phyloP scores from a whole-genome alignment of 1,140 invertebrate species.

The Solenopsis invicta region DNA sequence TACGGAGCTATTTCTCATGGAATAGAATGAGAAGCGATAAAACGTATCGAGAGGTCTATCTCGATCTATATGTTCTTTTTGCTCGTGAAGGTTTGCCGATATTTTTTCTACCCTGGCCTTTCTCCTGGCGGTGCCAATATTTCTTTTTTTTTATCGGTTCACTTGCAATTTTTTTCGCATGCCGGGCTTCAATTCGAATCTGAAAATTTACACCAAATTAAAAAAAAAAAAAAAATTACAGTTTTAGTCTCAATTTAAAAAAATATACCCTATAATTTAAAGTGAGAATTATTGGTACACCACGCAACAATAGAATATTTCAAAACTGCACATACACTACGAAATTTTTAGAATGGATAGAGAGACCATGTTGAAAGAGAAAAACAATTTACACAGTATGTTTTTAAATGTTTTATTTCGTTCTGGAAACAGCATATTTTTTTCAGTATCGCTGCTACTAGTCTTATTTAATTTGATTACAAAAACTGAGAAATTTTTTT shows the following conservation, averaged over 20 bases:
- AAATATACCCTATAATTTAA: conserved; percentile 29
- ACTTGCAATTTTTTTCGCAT: conserved; percentile 4
- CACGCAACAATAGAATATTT: conserved; percentile 22
- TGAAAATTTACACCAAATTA: not conserved
- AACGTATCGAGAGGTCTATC: conserved; percentile 34
- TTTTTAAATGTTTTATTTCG: conserved; percentile 13
- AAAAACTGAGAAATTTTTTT: not conserved
- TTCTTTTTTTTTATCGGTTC: not conserved
- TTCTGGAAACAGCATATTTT: conserved; percentile 11
- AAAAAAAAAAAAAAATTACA: conserved; percentile 7
- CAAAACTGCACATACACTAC: not conserved
- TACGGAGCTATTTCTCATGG: conserved; percentile 41
- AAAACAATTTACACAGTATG: not conserved
- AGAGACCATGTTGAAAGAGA: not conserved
- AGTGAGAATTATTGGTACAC: conserved; percentile 3
- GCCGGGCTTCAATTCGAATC: not conserved
- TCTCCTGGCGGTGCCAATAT: not conserved
- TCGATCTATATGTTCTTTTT: not conserved
- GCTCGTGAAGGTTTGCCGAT: not conserved
- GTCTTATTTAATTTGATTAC: conserved; percentile 13
- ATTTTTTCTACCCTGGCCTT: conserved; percentile 8
- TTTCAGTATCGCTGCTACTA: not conserved
- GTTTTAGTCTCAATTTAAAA: conserved; percentile 23
- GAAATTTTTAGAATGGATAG: conserved; percentile 21
- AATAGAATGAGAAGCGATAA: conserved; percentile 36